A percentile compares a stretch with the other conserved stretches of the same genome.
These are phyloP conservation scores for Monoplex corrugatus DNA, from an alignment of 2,888 invertebrate species.

Conservation along the genomic window DNA sequence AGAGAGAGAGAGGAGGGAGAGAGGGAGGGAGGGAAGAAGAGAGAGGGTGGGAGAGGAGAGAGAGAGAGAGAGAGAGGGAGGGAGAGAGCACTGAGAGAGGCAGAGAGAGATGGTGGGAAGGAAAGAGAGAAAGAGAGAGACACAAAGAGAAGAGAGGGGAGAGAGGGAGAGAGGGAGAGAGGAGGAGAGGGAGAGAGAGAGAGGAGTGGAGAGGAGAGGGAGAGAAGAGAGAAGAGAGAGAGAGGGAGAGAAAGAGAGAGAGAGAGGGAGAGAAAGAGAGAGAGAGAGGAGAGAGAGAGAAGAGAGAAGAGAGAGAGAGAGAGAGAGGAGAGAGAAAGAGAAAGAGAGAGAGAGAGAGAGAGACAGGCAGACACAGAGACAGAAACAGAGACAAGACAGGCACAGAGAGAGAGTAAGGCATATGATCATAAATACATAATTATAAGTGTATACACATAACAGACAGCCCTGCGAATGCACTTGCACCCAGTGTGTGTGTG, in stretches of 20 bases:
- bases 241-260: too few relatives aligned
- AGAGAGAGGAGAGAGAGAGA: too few relatives aligned
- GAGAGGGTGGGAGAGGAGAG: background rate
- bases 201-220: background rate
- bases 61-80: background rate
- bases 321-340: background rate
- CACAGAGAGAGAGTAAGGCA: too few relatives aligned
- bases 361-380: background rate
- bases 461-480: too few relatives aligned
- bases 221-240: too few relatives aligned
- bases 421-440: too few relatives aligned
- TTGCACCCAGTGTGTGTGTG: too few relatives aligned
- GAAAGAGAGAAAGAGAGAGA: background rate
- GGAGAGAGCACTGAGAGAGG: background rate
- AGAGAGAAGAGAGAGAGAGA: background rate
- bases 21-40: background rate
- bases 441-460: too few relatives aligned
- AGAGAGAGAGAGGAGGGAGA: background rate
- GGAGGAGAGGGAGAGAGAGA: background rate
- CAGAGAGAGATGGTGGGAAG: background rate
- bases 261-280: too few relatives aligned
- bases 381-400: too few relatives aligned
- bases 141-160: background rate
- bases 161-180: background rate
- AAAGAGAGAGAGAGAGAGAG: background rate